Evolutionary conservation across 2,888 invertebrate species (phyloP).

Genomic region (Lydus trimaculatus): DNA sequence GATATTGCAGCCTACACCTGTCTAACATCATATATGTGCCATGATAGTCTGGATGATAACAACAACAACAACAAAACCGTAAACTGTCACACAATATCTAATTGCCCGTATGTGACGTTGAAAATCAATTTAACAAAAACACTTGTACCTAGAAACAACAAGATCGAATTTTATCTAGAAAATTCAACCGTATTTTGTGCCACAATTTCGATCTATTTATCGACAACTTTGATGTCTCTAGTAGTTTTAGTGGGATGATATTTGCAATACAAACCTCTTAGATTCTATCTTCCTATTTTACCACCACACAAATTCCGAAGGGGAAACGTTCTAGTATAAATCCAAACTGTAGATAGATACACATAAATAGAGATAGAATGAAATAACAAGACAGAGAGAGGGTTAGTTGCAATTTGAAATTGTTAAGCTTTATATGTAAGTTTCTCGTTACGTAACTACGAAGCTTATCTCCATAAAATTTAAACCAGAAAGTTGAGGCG

Average conservation of each 20-base stretch:
- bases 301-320: no score
- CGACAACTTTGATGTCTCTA: no score
- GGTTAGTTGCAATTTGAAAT: background rate
- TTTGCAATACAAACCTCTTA: no score
- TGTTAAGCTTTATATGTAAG: background rate
- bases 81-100: background rate
- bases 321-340: background rate
- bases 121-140: background rate
- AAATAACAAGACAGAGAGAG: background rate
- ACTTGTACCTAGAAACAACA: no score
- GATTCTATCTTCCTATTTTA: no score
- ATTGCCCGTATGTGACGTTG: background rate
- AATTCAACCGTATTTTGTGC: no score
- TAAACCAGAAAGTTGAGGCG: background rate
- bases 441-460: background rate
- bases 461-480: constrained; percentile 3
- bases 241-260: no score
- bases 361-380: background rate
- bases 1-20: background rate
- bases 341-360: background rate
- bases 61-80: background rate
- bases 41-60: background rate
- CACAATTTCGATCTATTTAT: no score
- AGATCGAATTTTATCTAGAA: no score
- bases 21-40: background rate